Evolutionary conservation across 1,140 invertebrate species (phyloP), one percentile per base, ranked within the genome.

Genomic region (Conus ventricosus): DNA sequence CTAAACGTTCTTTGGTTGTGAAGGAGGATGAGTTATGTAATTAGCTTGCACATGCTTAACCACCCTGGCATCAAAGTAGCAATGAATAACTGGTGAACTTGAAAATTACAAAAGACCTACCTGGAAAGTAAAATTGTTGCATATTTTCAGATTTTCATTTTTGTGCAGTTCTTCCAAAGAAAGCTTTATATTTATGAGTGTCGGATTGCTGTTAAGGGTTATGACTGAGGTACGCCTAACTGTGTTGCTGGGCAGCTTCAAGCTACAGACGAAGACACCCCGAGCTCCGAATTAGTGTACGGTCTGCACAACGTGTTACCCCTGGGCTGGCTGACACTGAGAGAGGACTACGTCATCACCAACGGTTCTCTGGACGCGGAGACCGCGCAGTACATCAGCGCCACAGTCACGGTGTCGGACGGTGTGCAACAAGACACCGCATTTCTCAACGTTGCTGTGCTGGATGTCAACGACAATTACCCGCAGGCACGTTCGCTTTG

Each of bases 401-500:
- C 53, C 27, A 82, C 84, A 6, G 88, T 88, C 8, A 51, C 55
- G 4, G 88, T 88, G 67, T 86, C 89, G 67, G 91, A 92, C 89
- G 90, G 90, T 39, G 53, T 27, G 7, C 39, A 54, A 60, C 20
- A 15, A 0, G 85, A 75, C 81, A 85, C 27, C 53, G 89, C 90
- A 51, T 6, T 57, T n/a, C 25, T 91, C 39, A 80, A 75, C 25
- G 27, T 92, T 23, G 85, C 84, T 39, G 75, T 92, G 39, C 80
- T 78, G 55, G 92, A 92, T 60, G 78, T 88, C 8, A 92, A 92
- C 87, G 92, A 92, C 67, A 91, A 92, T 82, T 10, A 20, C 20
- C 91, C 91, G 25, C 20, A n/a, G n/a, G 76, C 8, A 78, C 6
- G 25, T 39, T 75, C 71, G 71, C 39, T 39, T 39, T 39, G 39